Percentiles rank a stretch among this genome's conserved stretches.
Conservation (phyloP, 35 echinoderm and acorn worm genomes). For the Apostichopus parvimensis region DNA sequence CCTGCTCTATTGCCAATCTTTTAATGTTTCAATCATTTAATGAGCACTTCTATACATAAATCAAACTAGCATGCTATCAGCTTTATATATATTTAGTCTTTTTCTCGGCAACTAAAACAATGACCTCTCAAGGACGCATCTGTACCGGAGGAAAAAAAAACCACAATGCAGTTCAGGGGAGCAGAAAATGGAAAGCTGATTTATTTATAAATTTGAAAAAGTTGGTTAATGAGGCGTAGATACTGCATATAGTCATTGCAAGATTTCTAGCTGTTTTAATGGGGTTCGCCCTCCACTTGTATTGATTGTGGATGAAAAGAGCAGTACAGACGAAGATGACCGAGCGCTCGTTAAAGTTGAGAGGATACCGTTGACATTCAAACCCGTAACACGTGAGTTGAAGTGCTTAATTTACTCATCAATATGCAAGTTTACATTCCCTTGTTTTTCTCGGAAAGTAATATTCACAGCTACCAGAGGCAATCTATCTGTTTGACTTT, state of each 20-base stretch:
- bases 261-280: constrained; percentile 7
- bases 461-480: too few species aligned
- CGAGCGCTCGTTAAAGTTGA: not conserved
- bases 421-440: not conserved
- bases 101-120: not conserved
- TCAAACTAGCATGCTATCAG: not conserved
- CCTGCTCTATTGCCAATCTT: too few species aligned
- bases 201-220: not conserved
- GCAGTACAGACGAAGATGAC: not conserved
- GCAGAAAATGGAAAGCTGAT: not conserved
- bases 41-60: too few species aligned
- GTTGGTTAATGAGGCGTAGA: constrained; percentile 5
- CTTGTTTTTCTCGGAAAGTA: too few species aligned
- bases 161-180: not conserved
- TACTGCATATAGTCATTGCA: not conserved
- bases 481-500: too few species aligned
- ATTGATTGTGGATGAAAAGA: not conserved
- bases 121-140: not conserved
- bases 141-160: not conserved
- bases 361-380: not conserved
- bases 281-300: constrained; percentile 2
- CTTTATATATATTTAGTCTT: not conserved
- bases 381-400: not conserved
- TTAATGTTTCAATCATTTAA: too few species aligned
- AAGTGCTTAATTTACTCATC: not conserved